phyloP scores from a whole-genome alignment of 2,113 vertebrate genomes.

The Rhabdornis inornatus region DNA sequence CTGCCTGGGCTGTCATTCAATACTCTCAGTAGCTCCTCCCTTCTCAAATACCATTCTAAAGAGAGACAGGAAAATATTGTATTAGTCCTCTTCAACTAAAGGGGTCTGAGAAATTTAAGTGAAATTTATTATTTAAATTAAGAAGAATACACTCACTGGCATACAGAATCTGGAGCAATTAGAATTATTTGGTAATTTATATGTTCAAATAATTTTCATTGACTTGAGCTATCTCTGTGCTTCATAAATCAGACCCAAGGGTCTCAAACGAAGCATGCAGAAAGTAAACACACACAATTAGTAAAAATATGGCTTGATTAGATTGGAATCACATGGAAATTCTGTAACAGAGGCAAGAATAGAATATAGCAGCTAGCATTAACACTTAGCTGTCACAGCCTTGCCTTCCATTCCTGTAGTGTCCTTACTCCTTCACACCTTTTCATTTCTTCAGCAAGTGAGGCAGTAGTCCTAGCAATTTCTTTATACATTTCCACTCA shows the following conservation, averaged over 20 bases:
- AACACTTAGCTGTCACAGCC: background rate
- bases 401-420: background rate
- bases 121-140: background rate
- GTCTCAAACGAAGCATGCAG: background rate
- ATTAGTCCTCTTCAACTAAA: background rate
- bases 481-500: background rate
- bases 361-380: background rate
- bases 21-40: background rate
- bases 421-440: fast-evolving
- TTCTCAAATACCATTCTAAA: background rate
- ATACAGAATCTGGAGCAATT: background rate
- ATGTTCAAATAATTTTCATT: background rate
- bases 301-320: conserved; percentile 19
- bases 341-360: background rate
- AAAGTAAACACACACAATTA: conserved; percentile 16
- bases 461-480: background rate
- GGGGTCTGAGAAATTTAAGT: background rate
- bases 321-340: background rate
- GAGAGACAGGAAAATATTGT: background rate
- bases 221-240: background rate
- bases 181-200: background rate
- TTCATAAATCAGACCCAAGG: conserved; percentile 38
- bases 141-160: background rate
- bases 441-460: background rate
- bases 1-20: background rate